Percentiles rank a stretch among this genome's conserved stretches.
Conservation (phyloP, 2,113 vertebrate genomes). For the Picathartes gymnocephalus region DNA sequence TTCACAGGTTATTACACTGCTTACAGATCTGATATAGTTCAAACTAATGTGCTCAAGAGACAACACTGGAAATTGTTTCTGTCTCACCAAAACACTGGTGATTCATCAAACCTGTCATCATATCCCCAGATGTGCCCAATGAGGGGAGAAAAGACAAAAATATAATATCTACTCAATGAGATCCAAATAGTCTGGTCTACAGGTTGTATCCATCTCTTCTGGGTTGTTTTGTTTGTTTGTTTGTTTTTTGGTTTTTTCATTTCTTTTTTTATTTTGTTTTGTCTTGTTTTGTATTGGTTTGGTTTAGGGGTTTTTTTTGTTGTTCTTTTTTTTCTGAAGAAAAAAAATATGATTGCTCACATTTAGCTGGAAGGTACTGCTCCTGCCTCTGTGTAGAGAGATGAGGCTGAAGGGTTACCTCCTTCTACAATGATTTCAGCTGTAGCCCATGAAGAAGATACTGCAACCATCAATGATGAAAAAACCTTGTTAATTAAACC, state of each 20-base stretch:
- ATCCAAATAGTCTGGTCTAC: not conserved
- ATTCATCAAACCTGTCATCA: not conserved
- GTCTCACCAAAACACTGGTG: not conserved
- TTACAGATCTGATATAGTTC: not conserved
- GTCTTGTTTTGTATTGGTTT: too few relatives aligned
- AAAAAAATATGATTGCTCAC: not conserved
- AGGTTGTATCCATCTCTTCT: not conserved
- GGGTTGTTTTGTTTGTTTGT: too few relatives aligned
- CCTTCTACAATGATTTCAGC: not conserved
- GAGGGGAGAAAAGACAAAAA: not conserved
- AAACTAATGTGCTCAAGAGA: not conserved
- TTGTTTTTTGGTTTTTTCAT: too few relatives aligned
- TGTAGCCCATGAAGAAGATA: not conserved
- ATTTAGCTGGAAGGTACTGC: not conserved
- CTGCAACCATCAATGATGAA: not conserved
- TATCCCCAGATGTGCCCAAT: not conserved
- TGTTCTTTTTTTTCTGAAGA: not conserved
- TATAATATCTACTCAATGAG: not conserved
- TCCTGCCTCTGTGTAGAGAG: not conserved
- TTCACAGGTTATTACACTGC: not conserved
- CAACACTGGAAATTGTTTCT: not conserved
- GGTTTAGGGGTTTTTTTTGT: rapidly evolving
- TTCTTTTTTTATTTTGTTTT: too few relatives aligned
- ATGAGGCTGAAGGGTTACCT: not conserved
- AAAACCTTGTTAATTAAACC: not conserved